These are phyloP conservation scores for Perizoma flavofasciatum DNA, from an alignment of 2,888 invertebrate genomes.

Conservation along the genomic window DNA sequence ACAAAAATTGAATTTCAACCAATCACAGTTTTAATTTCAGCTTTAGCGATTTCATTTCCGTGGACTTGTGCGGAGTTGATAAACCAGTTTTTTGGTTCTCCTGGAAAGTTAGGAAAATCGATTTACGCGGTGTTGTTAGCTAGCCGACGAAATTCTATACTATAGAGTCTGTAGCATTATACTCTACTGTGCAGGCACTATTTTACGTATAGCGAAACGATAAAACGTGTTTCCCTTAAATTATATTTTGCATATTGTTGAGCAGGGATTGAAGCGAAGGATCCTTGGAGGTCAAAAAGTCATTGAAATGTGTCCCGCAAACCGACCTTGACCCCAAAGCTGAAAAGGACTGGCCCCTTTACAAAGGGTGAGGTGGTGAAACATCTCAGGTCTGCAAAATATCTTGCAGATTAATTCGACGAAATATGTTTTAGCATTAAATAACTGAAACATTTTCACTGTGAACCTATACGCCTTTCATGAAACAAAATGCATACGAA, in stretches of 20 bases:
- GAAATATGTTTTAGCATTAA: background rate
- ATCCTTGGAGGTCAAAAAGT: conserved; percentile 26
- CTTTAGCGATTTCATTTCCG: too few species aligned
- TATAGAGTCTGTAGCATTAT: too few species aligned
- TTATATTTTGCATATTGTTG: conserved; percentile 24
- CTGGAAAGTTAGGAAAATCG: too few species aligned
- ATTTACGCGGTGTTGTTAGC: too few species aligned
- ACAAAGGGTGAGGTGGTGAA: background rate
- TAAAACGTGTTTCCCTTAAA: conserved; percentile 10
- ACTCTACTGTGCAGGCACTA: too few species aligned
- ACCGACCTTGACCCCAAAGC: conserved; percentile 30
- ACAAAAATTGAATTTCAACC: too few species aligned
- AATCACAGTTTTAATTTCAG: too few species aligned
- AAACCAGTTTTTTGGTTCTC: too few species aligned
- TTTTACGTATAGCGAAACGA: too few species aligned
- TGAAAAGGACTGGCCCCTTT: conserved; percentile 8
- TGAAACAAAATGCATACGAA: conserved; percentile 10
- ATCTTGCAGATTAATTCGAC: background rate
- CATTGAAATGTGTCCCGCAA: conserved; percentile 29
- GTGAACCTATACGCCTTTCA: conserved; percentile 6
- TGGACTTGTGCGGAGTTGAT: too few species aligned
- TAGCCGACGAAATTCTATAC: too few species aligned
- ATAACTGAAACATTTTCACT: background rate
- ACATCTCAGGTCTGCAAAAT: background rate
- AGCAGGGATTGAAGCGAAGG: conserved; percentile 17